Conservation (phyloP, 2,888 invertebrate species). For the Himalopsyche anomala region DNA sequence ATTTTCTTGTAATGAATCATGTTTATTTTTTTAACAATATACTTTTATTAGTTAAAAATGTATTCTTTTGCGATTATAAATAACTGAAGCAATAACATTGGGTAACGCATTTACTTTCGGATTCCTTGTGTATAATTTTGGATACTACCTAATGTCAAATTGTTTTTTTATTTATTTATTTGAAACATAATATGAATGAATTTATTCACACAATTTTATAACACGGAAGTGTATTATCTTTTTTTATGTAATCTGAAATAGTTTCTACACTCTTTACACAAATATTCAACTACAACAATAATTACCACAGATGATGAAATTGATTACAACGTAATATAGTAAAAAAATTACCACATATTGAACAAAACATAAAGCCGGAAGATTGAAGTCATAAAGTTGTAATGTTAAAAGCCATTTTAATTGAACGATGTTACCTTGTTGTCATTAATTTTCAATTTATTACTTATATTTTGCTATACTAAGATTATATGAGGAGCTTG, state of each 20-base stretch:
- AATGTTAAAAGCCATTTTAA: no score
- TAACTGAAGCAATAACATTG: not conserved
- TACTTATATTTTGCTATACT: no score
- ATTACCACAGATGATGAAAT: not conserved
- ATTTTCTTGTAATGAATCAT: not conserved
- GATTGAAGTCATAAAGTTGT: no score
- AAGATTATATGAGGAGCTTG: no score
- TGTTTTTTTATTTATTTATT: not conserved
- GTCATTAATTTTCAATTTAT: no score
- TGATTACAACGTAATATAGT: no score
- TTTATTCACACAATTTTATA: not conserved
- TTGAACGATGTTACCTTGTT: no score
- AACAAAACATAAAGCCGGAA: no score
- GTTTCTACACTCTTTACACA: not conserved
- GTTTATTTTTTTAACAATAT: no score
- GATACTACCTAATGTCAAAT: not conserved
- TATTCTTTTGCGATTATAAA: not conserved
- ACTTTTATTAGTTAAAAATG: not conserved
- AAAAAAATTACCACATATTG: no score
- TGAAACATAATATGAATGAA: not conserved
- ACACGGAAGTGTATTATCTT: not conserved
- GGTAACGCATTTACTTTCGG: not conserved
- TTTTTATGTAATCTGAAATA: slow-evolving; percentile 10
- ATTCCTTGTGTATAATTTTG: slow-evolving; percentile 3
- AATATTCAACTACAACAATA: not conserved